Evolutionary conservation across 2,888 invertebrate species (phyloP).

Genomic region (Lithophane ornitopus): DNA sequence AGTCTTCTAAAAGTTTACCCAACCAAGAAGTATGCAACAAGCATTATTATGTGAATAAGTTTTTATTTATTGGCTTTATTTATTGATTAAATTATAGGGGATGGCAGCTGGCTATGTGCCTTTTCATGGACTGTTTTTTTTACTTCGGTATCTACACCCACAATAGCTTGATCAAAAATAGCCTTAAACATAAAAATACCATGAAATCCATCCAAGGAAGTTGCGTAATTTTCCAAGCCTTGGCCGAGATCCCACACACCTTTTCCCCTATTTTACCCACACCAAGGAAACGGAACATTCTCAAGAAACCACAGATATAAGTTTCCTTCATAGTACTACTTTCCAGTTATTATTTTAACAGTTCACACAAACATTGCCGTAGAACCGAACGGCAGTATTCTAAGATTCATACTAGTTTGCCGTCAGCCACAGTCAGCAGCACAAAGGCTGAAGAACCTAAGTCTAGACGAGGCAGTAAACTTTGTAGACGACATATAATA

Average conservation of each 20-base stretch:
- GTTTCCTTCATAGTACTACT: neutral
- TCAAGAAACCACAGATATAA: neutral
- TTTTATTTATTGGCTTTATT: too few species aligned
- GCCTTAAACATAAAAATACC: neutral
- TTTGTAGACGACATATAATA: slow-evolving; percentile 47
- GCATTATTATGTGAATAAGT: neutral
- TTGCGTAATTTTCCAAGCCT: neutral
- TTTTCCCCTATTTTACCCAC: neutral
- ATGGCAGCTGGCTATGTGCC: neutral
- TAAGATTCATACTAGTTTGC: slow-evolving; percentile 27
- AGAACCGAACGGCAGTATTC: neutral
- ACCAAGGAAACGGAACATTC: neutral
- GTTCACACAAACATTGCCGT: slow-evolving; percentile 13
- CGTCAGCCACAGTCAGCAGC: neutral
- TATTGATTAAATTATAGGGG: neutral
- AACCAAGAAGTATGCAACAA: too few species aligned
- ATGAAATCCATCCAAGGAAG: neutral
- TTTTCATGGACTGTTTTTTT: neutral
- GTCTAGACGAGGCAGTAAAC: slow-evolving; percentile 53
- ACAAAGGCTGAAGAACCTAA: slow-evolving; percentile 38
- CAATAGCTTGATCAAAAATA: neutral
- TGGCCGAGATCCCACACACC: neutral
- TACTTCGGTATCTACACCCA: neutral
- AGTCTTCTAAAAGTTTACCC: too few species aligned
- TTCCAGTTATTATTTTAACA: neutral